A percentile compares a stretch with the other conserved stretches of the same genome.
phyloP scores from a whole-genome alignment of 2,113 vertebrate genomes.

The Halcyon senegalensis region DNA sequence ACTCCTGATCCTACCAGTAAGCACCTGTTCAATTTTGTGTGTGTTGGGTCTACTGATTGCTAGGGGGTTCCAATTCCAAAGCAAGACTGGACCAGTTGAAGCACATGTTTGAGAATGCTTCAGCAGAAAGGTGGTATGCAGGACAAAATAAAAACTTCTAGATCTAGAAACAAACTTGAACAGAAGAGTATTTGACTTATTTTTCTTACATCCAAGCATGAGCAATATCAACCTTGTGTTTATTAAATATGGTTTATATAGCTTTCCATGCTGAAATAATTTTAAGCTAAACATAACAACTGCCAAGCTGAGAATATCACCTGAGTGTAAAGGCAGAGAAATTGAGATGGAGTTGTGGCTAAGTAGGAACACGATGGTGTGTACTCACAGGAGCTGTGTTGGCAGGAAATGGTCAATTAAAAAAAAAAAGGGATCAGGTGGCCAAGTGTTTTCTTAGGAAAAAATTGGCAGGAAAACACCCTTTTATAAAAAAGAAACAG shows the following conservation, averaged over 20 bases:
- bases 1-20: background rate
- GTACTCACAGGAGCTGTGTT: background rate
- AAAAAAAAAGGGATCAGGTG: background rate
- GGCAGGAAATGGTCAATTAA: background rate
- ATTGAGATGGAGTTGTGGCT: background rate
- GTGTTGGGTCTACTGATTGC: background rate
- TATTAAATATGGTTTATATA: background rate
- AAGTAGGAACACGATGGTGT: background rate
- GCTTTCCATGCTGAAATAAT: background rate
- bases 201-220: background rate
- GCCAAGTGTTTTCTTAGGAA: conserved; percentile 21
- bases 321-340: background rate
- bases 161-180: background rate
- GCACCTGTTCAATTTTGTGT: background rate
- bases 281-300: background rate
- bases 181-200: background rate
- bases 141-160: background rate
- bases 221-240: background rate
- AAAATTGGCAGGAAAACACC: conserved; percentile 9
- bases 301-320: background rate
- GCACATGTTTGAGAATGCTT: background rate
- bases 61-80: background rate
- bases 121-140: background rate
- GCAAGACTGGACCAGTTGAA: background rate
- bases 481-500: background rate